These are phyloP conservation scores for Chrysolophus pictus DNA, from an alignment of 2,797 vertebrate genomes.

Conservation along the genomic window DNA sequence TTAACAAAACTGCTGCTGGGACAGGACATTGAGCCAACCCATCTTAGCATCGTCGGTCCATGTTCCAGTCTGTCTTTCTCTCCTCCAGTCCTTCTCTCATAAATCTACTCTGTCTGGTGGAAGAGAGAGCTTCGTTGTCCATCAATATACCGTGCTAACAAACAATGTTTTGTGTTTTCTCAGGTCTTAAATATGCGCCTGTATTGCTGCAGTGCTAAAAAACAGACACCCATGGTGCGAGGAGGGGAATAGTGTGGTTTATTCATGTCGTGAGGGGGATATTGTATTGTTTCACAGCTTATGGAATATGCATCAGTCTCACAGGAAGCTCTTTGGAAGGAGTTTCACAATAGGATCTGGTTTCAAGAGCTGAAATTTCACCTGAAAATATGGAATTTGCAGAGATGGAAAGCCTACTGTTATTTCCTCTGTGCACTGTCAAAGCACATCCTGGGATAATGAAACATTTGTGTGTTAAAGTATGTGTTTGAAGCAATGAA, in stretches of 20 bases:
- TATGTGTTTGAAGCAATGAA: background rate
- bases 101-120: background rate
- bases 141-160: background rate
- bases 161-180: background rate
- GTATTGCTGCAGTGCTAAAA: background rate
- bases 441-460: background rate
- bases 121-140: background rate
- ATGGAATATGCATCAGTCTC: conserved; percentile 41
- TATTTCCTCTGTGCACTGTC: background rate
- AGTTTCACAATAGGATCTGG: conserved; percentile 1
- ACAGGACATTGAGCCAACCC: accelerated
- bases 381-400: conserved; percentile 13
- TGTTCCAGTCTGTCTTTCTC: background rate
- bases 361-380: conserved; percentile 59
- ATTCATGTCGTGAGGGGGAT: accelerated
- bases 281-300: conserved; percentile 18
- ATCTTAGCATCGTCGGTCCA: background rate
- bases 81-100: background rate
- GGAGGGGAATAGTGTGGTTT: background rate
- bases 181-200: background rate
- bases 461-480: conserved; percentile 8
- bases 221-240: background rate
- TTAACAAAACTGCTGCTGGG: background rate
- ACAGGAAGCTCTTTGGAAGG: conserved; percentile 18
- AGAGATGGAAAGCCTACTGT: background rate